Evolutionary conservation across 2,888 invertebrate genomes (phyloP).

Genomic region (Micropterix aruncella): DNA sequence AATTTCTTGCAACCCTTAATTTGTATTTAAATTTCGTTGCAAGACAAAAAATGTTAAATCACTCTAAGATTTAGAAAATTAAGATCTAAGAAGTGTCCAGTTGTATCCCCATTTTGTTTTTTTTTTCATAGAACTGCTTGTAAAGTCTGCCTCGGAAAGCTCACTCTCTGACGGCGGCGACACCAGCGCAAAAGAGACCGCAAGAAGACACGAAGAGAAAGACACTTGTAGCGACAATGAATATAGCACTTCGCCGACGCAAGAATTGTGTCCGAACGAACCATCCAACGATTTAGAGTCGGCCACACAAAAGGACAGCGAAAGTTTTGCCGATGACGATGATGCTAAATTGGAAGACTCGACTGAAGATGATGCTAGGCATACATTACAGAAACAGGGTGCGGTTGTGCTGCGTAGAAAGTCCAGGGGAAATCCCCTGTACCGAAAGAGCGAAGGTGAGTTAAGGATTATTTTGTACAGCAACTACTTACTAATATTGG

Average conservation of each 20-base stretch:
- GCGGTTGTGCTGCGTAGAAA: conserved; percentile 46
- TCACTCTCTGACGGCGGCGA: conserved; percentile 67
- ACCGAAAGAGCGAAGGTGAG: conserved; percentile 50
- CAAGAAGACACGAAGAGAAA: conserved; percentile 55
- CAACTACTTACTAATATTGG: too few species aligned
- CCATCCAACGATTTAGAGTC: neutral
- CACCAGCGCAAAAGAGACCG: conserved; percentile 54
- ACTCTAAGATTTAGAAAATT: too few species aligned
- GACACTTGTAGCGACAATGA: conserved; percentile 58
- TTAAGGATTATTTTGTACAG: conserved; percentile 1
- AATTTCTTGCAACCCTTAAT: too few species aligned
- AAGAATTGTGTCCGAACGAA: conserved; percentile 8
- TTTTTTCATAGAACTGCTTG: conserved; percentile 34
- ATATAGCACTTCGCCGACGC: conserved; percentile 17
- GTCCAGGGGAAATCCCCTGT: conserved; percentile 50
- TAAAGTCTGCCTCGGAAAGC: conserved; percentile 81
- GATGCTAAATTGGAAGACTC: conserved; percentile 12
- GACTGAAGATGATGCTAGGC: conserved; percentile 14
- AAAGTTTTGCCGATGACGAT: conserved; percentile 18
- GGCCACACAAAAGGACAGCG: conserved; percentile 1
- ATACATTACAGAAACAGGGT: conserved; percentile 29
- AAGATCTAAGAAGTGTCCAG: too few species aligned
- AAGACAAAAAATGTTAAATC: too few species aligned
- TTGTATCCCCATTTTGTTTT: too few species aligned
- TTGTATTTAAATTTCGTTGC: too few species aligned